Evolutionary conservation across 1,140 invertebrate species (phyloP), one percentile per base, ranked within the genome.

Genomic region (Diorhabda carinulata): DNA sequence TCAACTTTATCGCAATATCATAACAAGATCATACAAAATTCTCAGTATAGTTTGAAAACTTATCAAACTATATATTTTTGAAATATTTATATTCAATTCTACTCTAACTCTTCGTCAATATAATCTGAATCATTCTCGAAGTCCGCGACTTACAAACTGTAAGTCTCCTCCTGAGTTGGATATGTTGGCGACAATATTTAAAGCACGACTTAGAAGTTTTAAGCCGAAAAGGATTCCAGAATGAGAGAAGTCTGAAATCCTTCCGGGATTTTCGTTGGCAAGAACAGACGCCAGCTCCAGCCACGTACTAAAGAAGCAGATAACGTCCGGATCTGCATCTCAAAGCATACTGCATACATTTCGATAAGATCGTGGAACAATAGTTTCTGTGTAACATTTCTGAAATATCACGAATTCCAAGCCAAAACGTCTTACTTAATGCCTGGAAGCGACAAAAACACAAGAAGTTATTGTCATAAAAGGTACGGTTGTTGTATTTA

Each of bases 271-370:
- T 71, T 61, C 67, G 70, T 67, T 61, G 57, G 68, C 68, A 9
- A 58, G 56, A 42, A 59, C n/a, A 69, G 68, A 64, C 57, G 58
- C 57, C 64, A 56, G 60, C 61, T 66, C 47, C 57, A 61, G 47
- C 72, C 70, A 72, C 73, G 73, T 74, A 68, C 66, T 65, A 72
- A 72, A 70, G 66, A 58, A 72, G 68, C 72, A 72, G 70, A 74
- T 74, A 72, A 70, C 69, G 70, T 69, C 72, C 70, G 70, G 69
- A 73, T 74, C 73, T 74, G 66, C 67, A 74, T 73, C 72, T 70
- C 61, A 57, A 52, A 72, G 70, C 66, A 61, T 68, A 71, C 70
- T 74, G 73, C 68, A 74, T 72, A 72, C 69, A 74, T 74, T 74
- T 70, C 66, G 70, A 74, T 74, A 72, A 74, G 69, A 74, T 74